Conservation (phyloP, 2,797 vertebrate species). For the Pelochelys cantorii region DNA sequence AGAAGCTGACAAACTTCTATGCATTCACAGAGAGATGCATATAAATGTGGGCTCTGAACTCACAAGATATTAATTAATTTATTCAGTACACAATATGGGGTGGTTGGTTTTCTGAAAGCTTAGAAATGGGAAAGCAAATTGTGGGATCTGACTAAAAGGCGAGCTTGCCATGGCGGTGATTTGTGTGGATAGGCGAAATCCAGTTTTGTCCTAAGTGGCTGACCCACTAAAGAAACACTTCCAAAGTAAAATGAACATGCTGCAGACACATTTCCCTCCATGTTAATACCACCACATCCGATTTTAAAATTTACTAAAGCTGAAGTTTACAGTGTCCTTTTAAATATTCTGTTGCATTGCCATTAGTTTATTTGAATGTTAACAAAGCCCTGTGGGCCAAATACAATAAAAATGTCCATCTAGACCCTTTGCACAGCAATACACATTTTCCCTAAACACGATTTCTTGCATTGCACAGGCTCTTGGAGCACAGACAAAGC, state of each 20-base stretch:
- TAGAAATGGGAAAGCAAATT: not conserved
- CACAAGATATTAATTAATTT: not conserved
- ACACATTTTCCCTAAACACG: not conserved
- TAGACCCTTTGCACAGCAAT: slow-evolving; percentile 49
- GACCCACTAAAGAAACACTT: not conserved
- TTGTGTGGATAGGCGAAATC: not conserved
- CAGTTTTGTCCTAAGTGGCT: not conserved
- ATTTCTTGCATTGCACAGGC: not conserved
- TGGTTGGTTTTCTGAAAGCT: not conserved
- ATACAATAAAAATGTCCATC: slow-evolving; percentile 64
- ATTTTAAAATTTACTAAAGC: not conserved
- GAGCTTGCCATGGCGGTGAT: not conserved
- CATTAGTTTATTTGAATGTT: slow-evolving; percentile 33
- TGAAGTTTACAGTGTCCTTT: slow-evolving; percentile 5
- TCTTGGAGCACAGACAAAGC: not conserved
- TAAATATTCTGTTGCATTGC: slow-evolving; percentile 14
- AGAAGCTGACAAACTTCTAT: not conserved
- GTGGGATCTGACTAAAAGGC: not conserved
- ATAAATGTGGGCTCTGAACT: not conserved
- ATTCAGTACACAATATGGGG: not conserved
- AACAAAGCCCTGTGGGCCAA: slow-evolving; percentile 8
- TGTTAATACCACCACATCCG: not conserved
- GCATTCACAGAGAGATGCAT: not conserved
- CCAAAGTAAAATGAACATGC: not conserved
- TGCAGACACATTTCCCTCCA: not conserved